phyloP scores from a whole-genome alignment of 2,888 invertebrate species.

The Tipula confusa region DNA sequence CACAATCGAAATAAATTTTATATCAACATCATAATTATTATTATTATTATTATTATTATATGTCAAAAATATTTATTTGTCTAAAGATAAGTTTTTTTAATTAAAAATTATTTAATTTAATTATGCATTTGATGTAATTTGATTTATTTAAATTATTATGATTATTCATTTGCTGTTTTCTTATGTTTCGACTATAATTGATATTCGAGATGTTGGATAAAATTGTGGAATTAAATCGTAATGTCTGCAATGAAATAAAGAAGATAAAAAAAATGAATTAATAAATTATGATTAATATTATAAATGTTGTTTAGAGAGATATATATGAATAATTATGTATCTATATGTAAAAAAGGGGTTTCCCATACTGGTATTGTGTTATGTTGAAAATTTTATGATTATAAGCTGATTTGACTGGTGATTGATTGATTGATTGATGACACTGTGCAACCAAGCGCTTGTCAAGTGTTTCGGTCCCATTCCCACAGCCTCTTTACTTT shows the following conservation, averaged over 20 bases:
- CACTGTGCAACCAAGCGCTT: too few relatives aligned
- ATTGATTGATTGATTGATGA: too few relatives aligned
- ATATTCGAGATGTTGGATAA: not conserved
- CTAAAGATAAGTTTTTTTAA: not conserved
- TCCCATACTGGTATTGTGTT: too few relatives aligned
- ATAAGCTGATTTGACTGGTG: too few relatives aligned
- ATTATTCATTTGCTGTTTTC: not conserved
- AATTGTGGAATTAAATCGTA: not conserved
- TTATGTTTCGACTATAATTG: not conserved
- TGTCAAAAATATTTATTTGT: not conserved
- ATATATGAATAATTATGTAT: not conserved
- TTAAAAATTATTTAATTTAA: not conserved
- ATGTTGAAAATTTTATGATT: too few relatives aligned
- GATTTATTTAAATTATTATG: not conserved
- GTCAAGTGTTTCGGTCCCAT: too few relatives aligned
- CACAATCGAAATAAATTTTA: not conserved
- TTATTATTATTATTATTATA: not conserved
- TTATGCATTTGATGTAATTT: not conserved
- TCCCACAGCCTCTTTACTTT: too few relatives aligned
- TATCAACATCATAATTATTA: not conserved
- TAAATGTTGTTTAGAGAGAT: not conserved
- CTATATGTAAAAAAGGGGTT: too few relatives aligned
- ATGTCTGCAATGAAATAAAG: not conserved
- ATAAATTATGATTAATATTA: slow-evolving; percentile 7
- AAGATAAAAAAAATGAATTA: too few relatives aligned